These are phyloP conservation scores for Manacus vitellinus DNA, from an alignment of 2,113 vertebrate species.

Conservation along the genomic window DNA sequence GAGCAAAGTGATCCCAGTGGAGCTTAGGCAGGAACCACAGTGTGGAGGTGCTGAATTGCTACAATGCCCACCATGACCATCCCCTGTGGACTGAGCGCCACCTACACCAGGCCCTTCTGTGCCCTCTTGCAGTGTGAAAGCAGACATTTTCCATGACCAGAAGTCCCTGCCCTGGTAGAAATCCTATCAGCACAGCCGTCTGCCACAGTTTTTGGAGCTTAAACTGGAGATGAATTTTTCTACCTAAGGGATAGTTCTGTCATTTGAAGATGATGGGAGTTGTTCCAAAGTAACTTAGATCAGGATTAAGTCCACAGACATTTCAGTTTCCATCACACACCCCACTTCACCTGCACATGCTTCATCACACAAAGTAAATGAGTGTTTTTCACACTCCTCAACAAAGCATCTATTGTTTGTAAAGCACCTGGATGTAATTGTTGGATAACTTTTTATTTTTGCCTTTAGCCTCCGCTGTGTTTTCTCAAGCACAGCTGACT, in stretches of 20 bases:
- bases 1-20: background rate
- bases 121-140: background rate
- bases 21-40: background rate
- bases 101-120: background rate
- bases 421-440: background rate
- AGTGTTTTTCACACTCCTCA: background rate
- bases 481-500: background rate
- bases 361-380: background rate
- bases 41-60: background rate
- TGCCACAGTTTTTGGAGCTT: background rate
- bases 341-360: background rate
- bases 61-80: background rate
- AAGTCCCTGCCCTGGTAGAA: background rate
- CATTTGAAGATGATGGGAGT: background rate
- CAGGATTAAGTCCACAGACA: background rate
- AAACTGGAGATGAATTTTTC: background rate
- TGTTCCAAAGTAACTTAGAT: background rate
- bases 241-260: background rate
- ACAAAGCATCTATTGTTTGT: slow-evolving; percentile 4
- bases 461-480: background rate
- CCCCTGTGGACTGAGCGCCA: background rate
- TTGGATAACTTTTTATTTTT: slow-evolving; percentile 7
- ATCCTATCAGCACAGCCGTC: background rate
- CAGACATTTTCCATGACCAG: background rate
- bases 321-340: slow-evolving; percentile 6